Evolutionary conservation across 2,113 vertebrate species (phyloP).

Genomic region (Cynocephalus volans): DNA sequence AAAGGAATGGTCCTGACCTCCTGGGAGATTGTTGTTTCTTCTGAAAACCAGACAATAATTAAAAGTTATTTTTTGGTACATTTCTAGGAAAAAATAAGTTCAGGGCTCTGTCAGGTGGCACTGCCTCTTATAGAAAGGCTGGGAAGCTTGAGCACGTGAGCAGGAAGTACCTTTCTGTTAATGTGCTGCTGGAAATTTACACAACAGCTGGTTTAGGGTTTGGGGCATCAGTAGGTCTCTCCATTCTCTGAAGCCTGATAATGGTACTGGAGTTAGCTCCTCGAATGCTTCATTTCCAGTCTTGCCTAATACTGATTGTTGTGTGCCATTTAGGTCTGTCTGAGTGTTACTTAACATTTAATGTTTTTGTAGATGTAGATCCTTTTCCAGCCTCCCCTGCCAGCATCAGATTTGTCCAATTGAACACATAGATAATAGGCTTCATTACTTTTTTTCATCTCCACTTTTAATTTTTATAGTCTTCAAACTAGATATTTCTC

Average conservation of each 20-base stretch:
- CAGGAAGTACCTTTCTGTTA: neutral
- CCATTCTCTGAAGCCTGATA: neutral
- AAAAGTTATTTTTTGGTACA: neutral
- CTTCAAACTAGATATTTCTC: neutral
- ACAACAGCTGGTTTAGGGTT: accelerated
- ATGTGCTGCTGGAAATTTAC: accelerated
- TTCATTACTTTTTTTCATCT: neutral
- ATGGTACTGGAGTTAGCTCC: neutral
- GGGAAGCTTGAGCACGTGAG: neutral
- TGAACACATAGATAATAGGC: neutral
- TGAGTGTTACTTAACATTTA: too few species aligned
- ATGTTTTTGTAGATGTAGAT: neutral
- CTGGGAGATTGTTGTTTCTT: neutral
- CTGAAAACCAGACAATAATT: neutral
- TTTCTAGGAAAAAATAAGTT: neutral
- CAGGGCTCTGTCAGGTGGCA: neutral
- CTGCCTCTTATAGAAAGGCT: neutral
- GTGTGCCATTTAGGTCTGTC: neutral
- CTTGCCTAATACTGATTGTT: accelerated
- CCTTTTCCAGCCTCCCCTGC: neutral
- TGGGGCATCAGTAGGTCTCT: neutral
- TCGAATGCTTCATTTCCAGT: neutral
- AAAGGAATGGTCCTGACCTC: neutral
- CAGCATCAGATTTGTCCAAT: neutral
- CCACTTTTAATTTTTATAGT: neutral